Evolutionary conservation across 2,888 invertebrate genomes (phyloP).

Genomic region (Drosophila longiperda): DNA sequence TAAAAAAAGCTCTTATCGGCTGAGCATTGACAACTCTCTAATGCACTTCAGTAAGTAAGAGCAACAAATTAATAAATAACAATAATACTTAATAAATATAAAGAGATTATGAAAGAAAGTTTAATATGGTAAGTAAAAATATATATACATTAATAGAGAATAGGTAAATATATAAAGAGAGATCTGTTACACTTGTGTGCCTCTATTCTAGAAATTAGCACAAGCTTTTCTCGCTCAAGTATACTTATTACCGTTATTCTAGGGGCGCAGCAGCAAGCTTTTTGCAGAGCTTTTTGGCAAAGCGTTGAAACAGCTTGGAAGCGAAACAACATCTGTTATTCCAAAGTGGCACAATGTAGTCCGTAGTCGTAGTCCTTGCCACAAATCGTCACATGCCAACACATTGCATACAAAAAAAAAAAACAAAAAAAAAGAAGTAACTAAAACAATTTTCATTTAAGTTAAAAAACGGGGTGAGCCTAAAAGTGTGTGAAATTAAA

Average conservation of each 20-base stretch:
- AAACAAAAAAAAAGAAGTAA: constrained; percentile 19
- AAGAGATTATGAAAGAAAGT: not conserved
- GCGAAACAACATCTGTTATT: constrained; percentile 77
- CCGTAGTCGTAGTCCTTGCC: constrained; percentile 66
- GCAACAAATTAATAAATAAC: not conserved
- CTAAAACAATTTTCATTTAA: constrained; percentile 56
- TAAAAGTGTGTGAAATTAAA: not conserved
- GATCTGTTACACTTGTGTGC: not conserved
- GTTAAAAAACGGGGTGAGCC: constrained; percentile 42
- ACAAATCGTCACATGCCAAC: constrained; percentile 55
- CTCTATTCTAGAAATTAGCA: not conserved
- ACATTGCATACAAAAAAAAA: constrained; percentile 46
- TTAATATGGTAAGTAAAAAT: not conserved
- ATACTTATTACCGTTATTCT: constrained; percentile 9
- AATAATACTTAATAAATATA: no score
- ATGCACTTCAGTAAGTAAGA: constrained; percentile 3
- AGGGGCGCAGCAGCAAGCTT: constrained; percentile 59
- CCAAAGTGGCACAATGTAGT: constrained; percentile 74
- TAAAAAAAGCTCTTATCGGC: constrained; percentile 17
- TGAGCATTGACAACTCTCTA: not conserved
- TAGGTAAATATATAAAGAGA: no score
- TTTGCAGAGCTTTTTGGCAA: constrained; percentile 16
- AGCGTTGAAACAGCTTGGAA: constrained; percentile 51
- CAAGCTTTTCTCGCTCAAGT: constrained; percentile 8
- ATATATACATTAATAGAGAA: not conserved